These are phyloP conservation scores for Perccottus glenii DNA, from an alignment of 2,113 vertebrate species.

Conservation along the genomic window DNA sequence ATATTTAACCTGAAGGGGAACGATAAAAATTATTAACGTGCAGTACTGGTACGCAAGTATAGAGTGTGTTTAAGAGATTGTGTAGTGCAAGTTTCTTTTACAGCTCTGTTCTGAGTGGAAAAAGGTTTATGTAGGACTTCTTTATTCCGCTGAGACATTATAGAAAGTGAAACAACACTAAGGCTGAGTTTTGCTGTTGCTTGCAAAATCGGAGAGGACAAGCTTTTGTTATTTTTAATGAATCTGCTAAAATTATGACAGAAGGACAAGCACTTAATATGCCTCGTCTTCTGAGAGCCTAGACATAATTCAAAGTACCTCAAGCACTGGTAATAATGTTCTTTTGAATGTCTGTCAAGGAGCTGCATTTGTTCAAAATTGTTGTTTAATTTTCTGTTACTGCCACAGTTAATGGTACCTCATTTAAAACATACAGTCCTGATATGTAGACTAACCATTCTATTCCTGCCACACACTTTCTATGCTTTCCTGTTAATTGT, in stretches of 20 bases:
- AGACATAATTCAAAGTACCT: no score
- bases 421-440: neutral
- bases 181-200: neutral
- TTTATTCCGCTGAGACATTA: conserved; percentile 3
- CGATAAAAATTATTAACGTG: conserved; percentile 12
- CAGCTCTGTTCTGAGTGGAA: neutral
- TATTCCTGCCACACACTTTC: neutral
- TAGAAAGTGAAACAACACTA: conserved; percentile 10
- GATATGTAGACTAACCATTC: neutral
- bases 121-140: neutral
- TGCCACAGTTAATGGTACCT: neutral
- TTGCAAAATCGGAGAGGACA: neutral
- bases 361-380: neutral
- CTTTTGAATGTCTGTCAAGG: neutral
- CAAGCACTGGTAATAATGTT: neutral
- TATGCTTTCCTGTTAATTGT: conserved; percentile 28
- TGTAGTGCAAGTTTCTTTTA: conserved; percentile 6
- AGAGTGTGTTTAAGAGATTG: conserved; percentile 3
- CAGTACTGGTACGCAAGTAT: neutral
- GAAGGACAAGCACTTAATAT: neutral
- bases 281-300: neutral
- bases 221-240: neutral
- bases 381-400: neutral
- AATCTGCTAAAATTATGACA: neutral
- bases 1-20: conserved; percentile 33